Evolutionary conservation across 2,797 vertebrate species (phyloP).

Genomic region (Sebastes melanostomus): DNA sequence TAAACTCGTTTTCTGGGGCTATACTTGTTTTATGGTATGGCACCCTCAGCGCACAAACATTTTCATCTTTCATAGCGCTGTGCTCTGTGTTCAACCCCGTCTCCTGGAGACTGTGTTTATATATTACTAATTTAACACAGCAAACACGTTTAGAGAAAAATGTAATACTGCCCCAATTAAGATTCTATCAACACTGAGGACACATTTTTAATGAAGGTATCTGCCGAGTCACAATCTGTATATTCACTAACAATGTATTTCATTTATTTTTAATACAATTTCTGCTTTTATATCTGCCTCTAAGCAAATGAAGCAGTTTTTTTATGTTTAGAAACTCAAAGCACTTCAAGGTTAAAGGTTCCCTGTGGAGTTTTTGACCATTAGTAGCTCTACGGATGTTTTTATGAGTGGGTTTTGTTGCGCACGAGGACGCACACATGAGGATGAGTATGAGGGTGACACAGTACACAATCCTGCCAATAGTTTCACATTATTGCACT

Average conservation of each 20-base stretch:
- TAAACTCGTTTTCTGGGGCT: slow-evolving; percentile 44
- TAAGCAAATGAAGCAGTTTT: not conserved
- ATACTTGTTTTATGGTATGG: slow-evolving; percentile 7
- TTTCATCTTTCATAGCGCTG: slow-evolving; percentile 3
- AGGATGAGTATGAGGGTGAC: not conserved
- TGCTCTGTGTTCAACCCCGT: not conserved
- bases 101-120: not conserved
- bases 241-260: not conserved
- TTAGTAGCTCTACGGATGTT: not conserved
- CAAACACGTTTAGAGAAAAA: not conserved
- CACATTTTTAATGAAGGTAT: not conserved
- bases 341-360: not conserved
- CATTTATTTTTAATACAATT: not conserved
- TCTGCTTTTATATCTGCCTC: not conserved
- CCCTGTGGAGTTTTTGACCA: not conserved
- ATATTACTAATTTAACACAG: not conserved
- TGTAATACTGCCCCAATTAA: not conserved
- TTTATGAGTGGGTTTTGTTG: not conserved
- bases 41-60: not conserved
- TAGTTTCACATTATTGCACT: not conserved
- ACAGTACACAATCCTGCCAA: not conserved
- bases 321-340: not conserved
- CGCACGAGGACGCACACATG: not conserved
- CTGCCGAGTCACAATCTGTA: not conserved
- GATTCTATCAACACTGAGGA: not conserved